Conservation (phyloP, 2,113 vertebrate species). For the Oceanites oceanicus region DNA sequence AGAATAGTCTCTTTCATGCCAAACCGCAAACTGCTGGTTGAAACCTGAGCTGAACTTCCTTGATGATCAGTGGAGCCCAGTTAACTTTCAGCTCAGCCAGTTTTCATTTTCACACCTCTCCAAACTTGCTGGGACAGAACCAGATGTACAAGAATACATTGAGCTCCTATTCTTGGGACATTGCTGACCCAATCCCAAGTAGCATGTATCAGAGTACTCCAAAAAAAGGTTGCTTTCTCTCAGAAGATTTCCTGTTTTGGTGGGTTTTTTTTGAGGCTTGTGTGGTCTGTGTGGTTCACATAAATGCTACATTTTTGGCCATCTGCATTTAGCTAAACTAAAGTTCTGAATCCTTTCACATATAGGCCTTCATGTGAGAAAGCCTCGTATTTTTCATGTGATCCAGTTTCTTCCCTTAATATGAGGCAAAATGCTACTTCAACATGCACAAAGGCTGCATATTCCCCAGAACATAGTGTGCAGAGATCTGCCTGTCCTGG, state of each 20-base stretch:
- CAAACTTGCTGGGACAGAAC: not conserved
- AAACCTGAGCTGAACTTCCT: constrained; percentile 28
- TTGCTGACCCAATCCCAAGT: not conserved
- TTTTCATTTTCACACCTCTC: constrained; percentile 35
- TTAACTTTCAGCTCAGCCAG: not conserved
- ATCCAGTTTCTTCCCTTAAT: not conserved
- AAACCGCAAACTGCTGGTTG: not conserved
- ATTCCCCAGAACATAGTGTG: not conserved
- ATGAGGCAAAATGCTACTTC: not conserved
- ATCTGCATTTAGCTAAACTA: not conserved
- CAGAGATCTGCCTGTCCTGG: fast-evolving
- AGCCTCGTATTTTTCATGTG: fast-evolving
- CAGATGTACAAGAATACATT: not conserved
- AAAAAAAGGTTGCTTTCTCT: not conserved
- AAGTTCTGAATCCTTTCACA: not conserved
- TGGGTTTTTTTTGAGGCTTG: not conserved
- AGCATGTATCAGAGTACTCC: not conserved
- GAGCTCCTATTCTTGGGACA: not conserved
- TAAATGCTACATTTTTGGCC: not conserved
- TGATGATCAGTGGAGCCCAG: not conserved
- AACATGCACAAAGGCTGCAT: fast-evolving
- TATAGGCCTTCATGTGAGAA: not conserved
- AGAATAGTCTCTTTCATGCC: not conserved
- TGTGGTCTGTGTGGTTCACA: not conserved
- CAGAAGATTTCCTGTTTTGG: not conserved